phyloP scores from a whole-genome alignment of 2,113 vertebrate genomes.

The Crocuta crocuta region DNA sequence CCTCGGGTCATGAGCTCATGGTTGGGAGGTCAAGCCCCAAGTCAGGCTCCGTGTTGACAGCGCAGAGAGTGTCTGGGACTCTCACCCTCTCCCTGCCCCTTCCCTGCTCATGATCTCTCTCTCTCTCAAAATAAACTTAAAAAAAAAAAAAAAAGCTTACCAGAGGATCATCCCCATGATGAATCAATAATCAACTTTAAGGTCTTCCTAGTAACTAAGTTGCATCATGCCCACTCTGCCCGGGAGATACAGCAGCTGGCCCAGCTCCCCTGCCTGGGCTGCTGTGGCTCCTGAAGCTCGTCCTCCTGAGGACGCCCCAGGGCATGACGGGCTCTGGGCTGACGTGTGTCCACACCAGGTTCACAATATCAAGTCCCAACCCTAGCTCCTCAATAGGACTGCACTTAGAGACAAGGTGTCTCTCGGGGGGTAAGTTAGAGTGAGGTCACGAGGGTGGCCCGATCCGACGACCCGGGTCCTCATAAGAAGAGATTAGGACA shows the following conservation, averaged over 20 bases:
- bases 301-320: neutral
- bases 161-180: too few relatives aligned
- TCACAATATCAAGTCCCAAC: too few relatives aligned
- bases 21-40: too few relatives aligned
- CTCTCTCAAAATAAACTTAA: too few relatives aligned
- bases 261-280: neutral
- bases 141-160: too few relatives aligned
- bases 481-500: neutral
- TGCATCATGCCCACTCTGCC: neutral
- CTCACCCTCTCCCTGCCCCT: too few relatives aligned
- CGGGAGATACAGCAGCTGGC: neutral
- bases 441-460: neutral
- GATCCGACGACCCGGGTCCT: neutral
- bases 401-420: neutral
- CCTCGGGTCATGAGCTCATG: too few relatives aligned
- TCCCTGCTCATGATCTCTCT: too few relatives aligned
- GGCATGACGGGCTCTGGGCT: neutral
- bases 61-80: too few relatives aligned
- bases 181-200: neutral
- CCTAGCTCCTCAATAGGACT: neutral
- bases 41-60: too few relatives aligned
- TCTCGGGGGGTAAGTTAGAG: neutral
- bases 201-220: neutral
- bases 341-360: neutral
- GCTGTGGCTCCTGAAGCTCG: neutral